Evolutionary conservation across 2,888 invertebrate species (phyloP).

Genomic region (Polyommatus iphigenia): DNA sequence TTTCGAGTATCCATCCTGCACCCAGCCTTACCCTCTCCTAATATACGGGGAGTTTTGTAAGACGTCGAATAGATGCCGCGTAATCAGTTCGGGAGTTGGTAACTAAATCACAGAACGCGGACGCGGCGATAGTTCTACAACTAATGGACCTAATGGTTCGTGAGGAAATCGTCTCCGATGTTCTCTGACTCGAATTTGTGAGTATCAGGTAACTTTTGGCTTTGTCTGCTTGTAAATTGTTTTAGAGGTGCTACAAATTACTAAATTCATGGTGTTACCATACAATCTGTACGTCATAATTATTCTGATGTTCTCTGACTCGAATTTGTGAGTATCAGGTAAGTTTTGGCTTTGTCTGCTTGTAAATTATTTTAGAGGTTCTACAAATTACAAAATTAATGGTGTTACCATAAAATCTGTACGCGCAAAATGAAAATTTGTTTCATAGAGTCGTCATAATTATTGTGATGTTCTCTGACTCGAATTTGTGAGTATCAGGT

Average conservation of each 20-base stretch:
- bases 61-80: slow-evolving; percentile 19
- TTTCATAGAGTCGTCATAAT: too few species aligned
- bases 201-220: slow-evolving; percentile 8
- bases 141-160: slow-evolving; percentile 39
- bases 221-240: neutral
- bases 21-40: neutral
- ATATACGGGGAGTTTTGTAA: slow-evolving; percentile 13
- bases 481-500: too few species aligned
- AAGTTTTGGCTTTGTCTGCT: too few species aligned
- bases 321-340: too few species aligned
- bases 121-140: slow-evolving; percentile 40
- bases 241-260: neutral
- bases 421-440: too few species aligned
- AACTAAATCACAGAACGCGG: slow-evolving; percentile 36
- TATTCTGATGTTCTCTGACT: too few species aligned
- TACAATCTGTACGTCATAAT: too few species aligned
- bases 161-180: slow-evolving; percentile 38
- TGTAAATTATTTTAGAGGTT: too few species aligned
- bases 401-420: too few species aligned
- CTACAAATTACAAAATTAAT: too few species aligned
- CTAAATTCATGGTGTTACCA: too few species aligned
- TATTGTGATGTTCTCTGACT: too few species aligned
- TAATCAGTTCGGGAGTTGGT: slow-evolving; percentile 26
- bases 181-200: neutral
- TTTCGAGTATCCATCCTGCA: neutral